phyloP scores from a whole-genome alignment of 2,113 vertebrate species.

The Calonectris borealis region DNA sequence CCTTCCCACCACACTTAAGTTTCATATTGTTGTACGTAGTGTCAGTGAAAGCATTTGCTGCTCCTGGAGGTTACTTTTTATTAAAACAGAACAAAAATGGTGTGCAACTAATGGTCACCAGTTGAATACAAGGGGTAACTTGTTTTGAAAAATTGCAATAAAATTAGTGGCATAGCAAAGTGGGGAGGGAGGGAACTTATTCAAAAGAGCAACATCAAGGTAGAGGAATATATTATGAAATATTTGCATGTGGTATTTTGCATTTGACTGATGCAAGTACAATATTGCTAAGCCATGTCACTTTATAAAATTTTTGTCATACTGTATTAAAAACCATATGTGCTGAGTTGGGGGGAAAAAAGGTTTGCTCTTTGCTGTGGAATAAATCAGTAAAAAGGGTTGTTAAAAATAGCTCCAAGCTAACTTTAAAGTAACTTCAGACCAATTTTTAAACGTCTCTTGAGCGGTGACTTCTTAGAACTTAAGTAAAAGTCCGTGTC shows the following conservation, averaged over 20 bases:
- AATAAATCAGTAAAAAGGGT: neutral
- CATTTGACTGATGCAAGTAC: neutral
- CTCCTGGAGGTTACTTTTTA: neutral
- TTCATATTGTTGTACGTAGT: neutral
- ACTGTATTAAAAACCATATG: neutral
- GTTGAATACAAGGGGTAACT: neutral
- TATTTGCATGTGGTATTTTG: neutral
- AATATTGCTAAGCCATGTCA: neutral
- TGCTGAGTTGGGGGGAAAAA: neutral
- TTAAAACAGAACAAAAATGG: neutral
- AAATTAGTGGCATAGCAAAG: neutral
- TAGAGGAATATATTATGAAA: neutral
- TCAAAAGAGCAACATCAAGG: neutral
- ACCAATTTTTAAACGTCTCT: neutral
- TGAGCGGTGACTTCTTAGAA: neutral
- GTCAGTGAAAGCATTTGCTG: neutral
- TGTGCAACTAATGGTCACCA: neutral
- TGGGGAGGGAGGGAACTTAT: neutral
- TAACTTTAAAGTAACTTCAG: neutral
- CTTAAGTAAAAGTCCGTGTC: neutral
- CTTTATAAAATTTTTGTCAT: neutral
- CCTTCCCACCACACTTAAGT: neutral
- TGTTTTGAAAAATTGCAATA: neutral
- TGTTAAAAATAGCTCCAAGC: neutral
- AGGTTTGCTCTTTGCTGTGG: neutral